Base-by-base conservation (phyloP, 2,888 invertebrate species). In the Nemapogon koenigi region DNA sequence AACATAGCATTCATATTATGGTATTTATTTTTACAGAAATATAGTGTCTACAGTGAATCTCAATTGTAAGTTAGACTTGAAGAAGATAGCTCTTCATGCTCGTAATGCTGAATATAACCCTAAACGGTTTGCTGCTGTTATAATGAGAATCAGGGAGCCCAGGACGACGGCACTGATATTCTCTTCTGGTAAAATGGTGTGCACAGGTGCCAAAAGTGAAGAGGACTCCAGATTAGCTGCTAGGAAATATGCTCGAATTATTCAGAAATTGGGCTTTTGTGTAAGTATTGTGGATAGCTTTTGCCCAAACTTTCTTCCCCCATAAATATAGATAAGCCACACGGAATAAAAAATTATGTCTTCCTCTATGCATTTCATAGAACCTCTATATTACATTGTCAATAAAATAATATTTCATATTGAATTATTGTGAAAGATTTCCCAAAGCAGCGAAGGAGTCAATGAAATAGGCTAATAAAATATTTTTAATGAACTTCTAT, bases 81-180 rank as follows among this genome's bases (percentile, higher is more conserved):
- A 98, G 59, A 94, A 93, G 72, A 99, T 99, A 51, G 97, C 98
- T 0, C 76, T 98, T 2, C 97, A 97, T 63, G 97, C 98, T 0
- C 87, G 98, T 62, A 99, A 99, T 80, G 98, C 98, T 2, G 98
- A 99, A 69, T 99, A 98, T 62, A 99, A 99, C 68, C 98, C 98
- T 6, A 98, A 98, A 71, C 89, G 98, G 56, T 99, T 99, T 81
- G 97, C 97, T 36, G 98, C 98, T 26, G 97, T 99, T 3, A 98
- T 99, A 39, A 99, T 99, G 98, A 83, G 97, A 57, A 92, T 87
- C 68, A 85, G 83, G 53, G 97, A 91, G 66, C 91, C 91, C 1
- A 79, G 97, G 70, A 98, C 87, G 4, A 89, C 88, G 11, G 88
- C 88, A 3, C 62, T 89, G 15, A 88, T 89, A 47, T 92, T 92